Evolutionary conservation across 2,113 vertebrate species (phyloP).

Genomic region (Stigmatopora argus): DNA sequence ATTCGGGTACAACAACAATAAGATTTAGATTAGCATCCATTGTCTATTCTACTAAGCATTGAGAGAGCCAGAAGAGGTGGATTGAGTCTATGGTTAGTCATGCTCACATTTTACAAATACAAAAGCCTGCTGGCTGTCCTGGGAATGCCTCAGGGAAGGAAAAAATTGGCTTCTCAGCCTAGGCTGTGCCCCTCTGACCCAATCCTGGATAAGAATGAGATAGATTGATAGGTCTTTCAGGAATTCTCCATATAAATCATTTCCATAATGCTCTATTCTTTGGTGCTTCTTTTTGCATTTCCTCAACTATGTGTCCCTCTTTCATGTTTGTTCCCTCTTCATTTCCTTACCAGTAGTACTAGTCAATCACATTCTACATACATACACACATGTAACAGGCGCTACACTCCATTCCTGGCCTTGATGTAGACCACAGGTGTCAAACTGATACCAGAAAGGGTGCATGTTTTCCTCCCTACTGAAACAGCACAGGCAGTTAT

Average conservation of each 20-base stretch:
- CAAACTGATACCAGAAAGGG: too few relatives aligned
- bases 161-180: not conserved
- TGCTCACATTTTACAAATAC: not conserved
- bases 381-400: slow-evolving; percentile 14
- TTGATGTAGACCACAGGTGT: too few relatives aligned
- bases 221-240: not conserved
- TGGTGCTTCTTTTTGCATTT: slow-evolving; percentile 18
- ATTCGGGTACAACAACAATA: too few relatives aligned
- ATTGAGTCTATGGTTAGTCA: not conserved
- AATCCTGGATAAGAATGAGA: not conserved
- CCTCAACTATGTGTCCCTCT: slow-evolving; percentile 36
- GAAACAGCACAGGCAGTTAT: too few relatives aligned
- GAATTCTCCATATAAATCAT: not conserved
- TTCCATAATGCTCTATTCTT: not conserved
- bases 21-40: too few relatives aligned
- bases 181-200: not conserved
- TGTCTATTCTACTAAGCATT: too few relatives aligned
- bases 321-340: slow-evolving; percentile 68
- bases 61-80: not conserved
- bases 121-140: not conserved
- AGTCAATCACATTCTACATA: slow-evolving; percentile 48
- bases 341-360: slow-evolving; percentile 63
- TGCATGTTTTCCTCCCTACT: too few relatives aligned
- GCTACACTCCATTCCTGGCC: slow-evolving; percentile 3
- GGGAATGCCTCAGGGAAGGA: not conserved